A percentile compares a stretch with the other conserved stretches of the same genome.
These are phyloP conservation scores for Ephestia elutella DNA, from an alignment of 1,140 invertebrate species.

Conservation along the genomic window DNA sequence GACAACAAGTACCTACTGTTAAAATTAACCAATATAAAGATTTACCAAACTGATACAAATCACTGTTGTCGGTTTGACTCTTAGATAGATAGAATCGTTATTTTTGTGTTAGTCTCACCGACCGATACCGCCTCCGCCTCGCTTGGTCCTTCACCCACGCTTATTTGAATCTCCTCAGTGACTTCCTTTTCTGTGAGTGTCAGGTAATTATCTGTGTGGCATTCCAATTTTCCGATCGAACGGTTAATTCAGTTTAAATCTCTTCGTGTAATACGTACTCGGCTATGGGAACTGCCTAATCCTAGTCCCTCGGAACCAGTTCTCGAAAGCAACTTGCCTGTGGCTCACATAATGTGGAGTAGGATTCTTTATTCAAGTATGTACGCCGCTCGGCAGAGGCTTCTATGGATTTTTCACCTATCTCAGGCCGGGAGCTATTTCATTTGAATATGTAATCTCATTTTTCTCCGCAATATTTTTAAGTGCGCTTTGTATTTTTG, in stretches of 20 bases:
- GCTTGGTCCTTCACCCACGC: conserved; percentile 60
- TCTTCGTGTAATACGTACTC: conserved; percentile 66
- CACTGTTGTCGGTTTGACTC: too few species aligned
- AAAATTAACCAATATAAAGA: too few species aligned
- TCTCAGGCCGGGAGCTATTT: neutral
- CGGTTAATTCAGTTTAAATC: conserved; percentile 73
- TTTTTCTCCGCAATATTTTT: conserved; percentile 4
- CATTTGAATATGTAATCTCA: conserved; percentile 5
- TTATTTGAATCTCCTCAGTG: conserved; percentile 69
- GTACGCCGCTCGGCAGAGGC: neutral
- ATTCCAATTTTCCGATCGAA: conserved; percentile 74
- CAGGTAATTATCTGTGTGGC: conserved; percentile 74
- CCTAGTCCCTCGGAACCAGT: conserved; percentile 52
- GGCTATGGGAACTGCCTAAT: conserved; percentile 63
- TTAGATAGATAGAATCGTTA: too few species aligned
- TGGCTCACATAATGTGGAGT: conserved; percentile 34
- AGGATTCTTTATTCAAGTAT: conserved; percentile 31
- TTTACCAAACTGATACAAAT: too few species aligned
- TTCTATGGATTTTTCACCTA: conserved; percentile 2
- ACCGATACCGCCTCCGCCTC: conserved; percentile 37
- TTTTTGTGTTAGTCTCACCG: conserved; percentile 36
- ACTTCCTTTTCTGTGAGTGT: conserved; percentile 73
- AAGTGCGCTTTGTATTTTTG: conserved; percentile 1
- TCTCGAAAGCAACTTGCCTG: conserved; percentile 25
- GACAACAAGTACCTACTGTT: too few species aligned